These are phyloP conservation scores for Parazoanthus atlanticus DNA, from an alignment of 92 coral and sea anemone species.

Conservation along the genomic window DNA sequence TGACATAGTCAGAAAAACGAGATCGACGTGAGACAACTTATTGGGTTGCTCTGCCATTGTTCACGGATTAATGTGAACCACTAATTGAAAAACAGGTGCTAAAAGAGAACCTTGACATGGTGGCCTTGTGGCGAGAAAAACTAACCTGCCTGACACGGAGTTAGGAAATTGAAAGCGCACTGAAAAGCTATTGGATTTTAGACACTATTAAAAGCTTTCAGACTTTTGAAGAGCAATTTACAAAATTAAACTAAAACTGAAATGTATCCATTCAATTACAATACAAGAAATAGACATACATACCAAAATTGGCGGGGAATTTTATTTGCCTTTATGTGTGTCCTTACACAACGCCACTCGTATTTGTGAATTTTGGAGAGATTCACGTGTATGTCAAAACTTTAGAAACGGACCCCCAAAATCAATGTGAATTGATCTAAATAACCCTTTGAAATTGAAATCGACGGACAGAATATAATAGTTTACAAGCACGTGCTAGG, in stretches of 20 bases:
- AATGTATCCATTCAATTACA: neutral
- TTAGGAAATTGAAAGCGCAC: neutral
- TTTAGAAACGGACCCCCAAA: neutral
- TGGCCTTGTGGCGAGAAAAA: neutral
- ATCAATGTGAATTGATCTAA: neutral
- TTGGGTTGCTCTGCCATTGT: neutral
- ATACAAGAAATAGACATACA: neutral
- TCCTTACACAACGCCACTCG: neutral
- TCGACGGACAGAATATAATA: too few species aligned
- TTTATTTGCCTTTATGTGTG: neutral
- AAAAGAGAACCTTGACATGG: neutral
- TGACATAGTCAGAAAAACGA: neutral
- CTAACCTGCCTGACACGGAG: neutral
- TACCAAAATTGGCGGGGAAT: neutral
- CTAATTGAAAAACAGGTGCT: slow-evolving; percentile 1
- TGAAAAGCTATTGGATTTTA: too few species aligned
- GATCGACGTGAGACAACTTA: neutral
- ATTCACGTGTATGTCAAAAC: neutral
- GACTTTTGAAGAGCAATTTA: too few species aligned
- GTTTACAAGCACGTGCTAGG: neutral
- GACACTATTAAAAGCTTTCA: neutral
- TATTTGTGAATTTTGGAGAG: too few species aligned
- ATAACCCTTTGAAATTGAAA: neutral
- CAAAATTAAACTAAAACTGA: too few species aligned
- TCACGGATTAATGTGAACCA: neutral